These are phyloP conservation scores for Camponotus fellah DNA, from an alignment of 2,888 invertebrate genomes.

Conservation along the genomic window DNA sequence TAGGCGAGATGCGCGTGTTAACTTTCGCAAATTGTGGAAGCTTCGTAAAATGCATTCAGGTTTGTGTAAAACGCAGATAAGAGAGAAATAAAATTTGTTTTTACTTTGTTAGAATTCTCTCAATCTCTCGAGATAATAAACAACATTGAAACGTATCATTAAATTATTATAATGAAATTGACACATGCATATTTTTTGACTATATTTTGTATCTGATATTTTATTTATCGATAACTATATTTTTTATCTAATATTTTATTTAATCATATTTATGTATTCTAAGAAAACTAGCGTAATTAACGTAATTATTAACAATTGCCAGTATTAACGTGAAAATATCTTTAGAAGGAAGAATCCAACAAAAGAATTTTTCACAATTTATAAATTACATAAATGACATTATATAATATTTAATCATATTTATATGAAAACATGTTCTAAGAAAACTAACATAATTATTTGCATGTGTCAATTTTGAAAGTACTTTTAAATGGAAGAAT, in stretches of 20 bases:
- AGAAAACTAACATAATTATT: neutral
- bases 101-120: constrained; percentile 12
- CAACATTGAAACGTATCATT: neutral
- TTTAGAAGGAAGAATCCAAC: too few species aligned
- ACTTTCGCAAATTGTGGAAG: constrained; percentile 13
- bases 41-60: constrained; percentile 13
- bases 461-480: neutral
- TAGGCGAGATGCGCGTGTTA: neutral
- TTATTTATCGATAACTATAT: neutral
- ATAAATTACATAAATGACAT: too few species aligned
- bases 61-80: neutral
- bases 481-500: neutral
- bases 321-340: too few species aligned
- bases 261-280: neutral
- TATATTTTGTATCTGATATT: neutral
- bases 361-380: too few species aligned
- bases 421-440: neutral
- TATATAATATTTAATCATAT: neutral
- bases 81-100: constrained; percentile 12
- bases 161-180: neutral
- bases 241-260: neutral
- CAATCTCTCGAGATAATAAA: constrained; percentile 15
- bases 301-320: neutral
- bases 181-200: neutral
- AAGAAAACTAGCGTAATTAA: neutral